phyloP scores from a whole-genome alignment of 1,140 invertebrate species.

The Cherax destructor region DNA sequence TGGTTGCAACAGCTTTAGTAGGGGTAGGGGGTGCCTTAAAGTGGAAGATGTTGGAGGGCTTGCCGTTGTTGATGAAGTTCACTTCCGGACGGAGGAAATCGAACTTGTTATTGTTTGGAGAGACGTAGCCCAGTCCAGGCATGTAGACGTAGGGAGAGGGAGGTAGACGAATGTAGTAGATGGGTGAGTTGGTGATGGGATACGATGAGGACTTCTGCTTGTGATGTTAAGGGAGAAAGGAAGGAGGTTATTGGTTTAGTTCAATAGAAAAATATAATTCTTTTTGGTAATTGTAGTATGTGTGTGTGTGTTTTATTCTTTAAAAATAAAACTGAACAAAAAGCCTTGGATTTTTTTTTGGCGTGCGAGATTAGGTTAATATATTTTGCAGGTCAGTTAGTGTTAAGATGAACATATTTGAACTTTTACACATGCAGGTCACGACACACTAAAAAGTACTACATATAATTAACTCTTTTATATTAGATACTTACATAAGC shows the following conservation, averaged over 20 bases:
- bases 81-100: conserved; percentile 40
- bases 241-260: too few relatives aligned
- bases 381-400: too few relatives aligned
- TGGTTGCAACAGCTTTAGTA: neutral
- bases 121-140: conserved; percentile 62
- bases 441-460: too few relatives aligned
- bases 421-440: too few relatives aligned
- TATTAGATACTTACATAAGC: too few relatives aligned
- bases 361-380: too few relatives aligned
- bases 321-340: too few relatives aligned
- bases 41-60: conserved; percentile 48
- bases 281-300: neutral
- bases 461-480: too few relatives aligned
- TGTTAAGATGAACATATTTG: too few relatives aligned
- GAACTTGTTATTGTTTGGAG: conserved; percentile 49
- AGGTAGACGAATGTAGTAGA: conserved; percentile 66
- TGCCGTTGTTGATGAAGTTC: conserved; percentile 59
- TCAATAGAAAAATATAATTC: neutral
- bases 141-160: conserved; percentile 60
- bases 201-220: neutral
- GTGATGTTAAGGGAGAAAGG: neutral
- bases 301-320: neutral
- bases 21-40: conserved; percentile 24
- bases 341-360: too few relatives aligned
- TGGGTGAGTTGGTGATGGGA: conserved; percentile 56